Evolutionary conservation across 2,113 vertebrate species (phyloP), one percentile per base, ranked within the genome.

Genomic region (Mobula hypostoma): DNA sequence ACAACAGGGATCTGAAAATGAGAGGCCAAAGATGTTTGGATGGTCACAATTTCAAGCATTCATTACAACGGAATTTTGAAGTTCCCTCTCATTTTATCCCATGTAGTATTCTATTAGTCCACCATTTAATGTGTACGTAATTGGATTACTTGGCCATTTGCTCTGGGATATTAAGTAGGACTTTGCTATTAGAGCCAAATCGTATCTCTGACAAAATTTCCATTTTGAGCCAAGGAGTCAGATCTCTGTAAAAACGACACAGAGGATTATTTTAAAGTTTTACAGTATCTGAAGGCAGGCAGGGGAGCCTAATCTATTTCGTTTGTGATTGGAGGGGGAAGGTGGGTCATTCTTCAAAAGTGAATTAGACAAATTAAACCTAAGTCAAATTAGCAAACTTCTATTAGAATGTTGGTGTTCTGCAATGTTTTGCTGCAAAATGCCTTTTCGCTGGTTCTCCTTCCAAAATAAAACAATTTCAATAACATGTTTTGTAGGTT

Each of bases 171-270:
- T 32, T 66, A 19, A 32, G 61, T 36, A 5, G 61, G 58, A 14
- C 61, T 12, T n/a, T 32, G 29, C n/a, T 32, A 66, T 90, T 90
- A 32, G 61, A 36, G 61, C 29, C 85, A 90, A 87, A 88, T 88
- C 9, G 83, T n/a, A 61, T 88, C 29, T 61, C 29, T 61, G 83
- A 63, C 83, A 88, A n/a, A 29, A 88, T 88, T 61, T 88, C 83
- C 83, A 88, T 63, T 63, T n/a, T 63, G 27, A 88, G 61, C 19
- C 85, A 90, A 90, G 63, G 29, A 90, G 61, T 87, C 85, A 90
- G 15, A 32, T 90, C 29, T 68, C 61, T 66, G 85, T 32, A 32
- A 66, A 66, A 90, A 24, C 0, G 63, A 63, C 56, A 8, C 58
- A 66, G 32, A 88, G 61, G n/a, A 68, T 90, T 66, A 14, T 66